Percentiles rank a stretch among this genome's conserved stretches.
phyloP scores from a whole-genome alignment of 2,113 vertebrate genomes.

The Atherinomorus stipes region DNA sequence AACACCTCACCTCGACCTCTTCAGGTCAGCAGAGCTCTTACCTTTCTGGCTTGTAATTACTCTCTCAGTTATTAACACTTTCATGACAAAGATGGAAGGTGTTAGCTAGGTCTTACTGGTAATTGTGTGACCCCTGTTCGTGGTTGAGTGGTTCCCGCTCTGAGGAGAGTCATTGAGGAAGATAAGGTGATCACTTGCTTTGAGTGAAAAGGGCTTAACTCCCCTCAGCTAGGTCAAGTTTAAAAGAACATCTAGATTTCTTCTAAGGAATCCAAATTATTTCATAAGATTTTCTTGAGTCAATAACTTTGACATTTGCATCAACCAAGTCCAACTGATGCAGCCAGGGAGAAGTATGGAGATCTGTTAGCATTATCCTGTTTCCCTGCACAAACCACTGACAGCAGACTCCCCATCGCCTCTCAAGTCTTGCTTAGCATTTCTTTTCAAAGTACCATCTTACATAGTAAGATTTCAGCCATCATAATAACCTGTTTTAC shows the following conservation, averaged over 20 bases:
- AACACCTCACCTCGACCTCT: slow-evolving; percentile 26
- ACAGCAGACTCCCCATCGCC: no score
- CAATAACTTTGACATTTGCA: background rate
- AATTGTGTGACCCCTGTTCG: slow-evolving; percentile 51
- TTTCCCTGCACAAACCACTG: no score
- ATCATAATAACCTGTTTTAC: no score
- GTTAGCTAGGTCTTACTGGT: slow-evolving; percentile 29
- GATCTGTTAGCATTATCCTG: no score
- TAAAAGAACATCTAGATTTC: background rate
- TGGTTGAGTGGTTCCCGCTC: slow-evolving; percentile 41
- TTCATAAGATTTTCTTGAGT: background rate
- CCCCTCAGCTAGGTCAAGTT: slow-evolving; percentile 3
- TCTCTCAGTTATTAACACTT: slow-evolving; percentile 59
- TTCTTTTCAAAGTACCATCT: no score
- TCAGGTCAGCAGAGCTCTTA: slow-evolving; percentile 21
- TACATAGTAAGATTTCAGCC: no score
- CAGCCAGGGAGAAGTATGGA: background rate
- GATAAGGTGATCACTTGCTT: slow-evolving; percentile 14
- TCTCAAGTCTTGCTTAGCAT: no score
- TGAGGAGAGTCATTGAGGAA: background rate
- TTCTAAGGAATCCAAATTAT: no score
- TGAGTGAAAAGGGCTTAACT: background rate
- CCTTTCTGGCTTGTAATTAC: slow-evolving; percentile 63
- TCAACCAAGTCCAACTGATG: background rate
- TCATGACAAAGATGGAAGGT: slow-evolving; percentile 36